phyloP scores from a whole-genome alignment of 2,113 vertebrate genomes.

The Cricetomys ansorgei region DNA sequence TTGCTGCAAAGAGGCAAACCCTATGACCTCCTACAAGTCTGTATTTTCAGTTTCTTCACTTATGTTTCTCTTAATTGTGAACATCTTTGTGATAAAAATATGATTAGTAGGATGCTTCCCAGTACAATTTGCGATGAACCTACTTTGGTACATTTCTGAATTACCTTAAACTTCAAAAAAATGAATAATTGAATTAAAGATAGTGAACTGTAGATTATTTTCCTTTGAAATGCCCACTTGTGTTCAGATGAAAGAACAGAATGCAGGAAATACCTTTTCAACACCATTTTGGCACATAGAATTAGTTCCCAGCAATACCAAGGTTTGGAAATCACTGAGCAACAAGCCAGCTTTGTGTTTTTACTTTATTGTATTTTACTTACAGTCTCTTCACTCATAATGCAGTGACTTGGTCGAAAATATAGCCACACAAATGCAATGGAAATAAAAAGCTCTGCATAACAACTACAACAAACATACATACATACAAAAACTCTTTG shows the following conservation, averaged over 20 bases:
- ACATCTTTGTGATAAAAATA: slow-evolving; percentile 58
- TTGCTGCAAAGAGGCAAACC: slow-evolving; percentile 49
- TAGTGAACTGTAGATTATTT: slow-evolving; percentile 41
- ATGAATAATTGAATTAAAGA: not conserved
- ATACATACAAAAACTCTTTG: no score
- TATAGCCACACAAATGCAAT: not conserved
- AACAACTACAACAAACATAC: no score
- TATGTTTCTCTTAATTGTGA: slow-evolving; percentile 54
- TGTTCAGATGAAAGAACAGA: slow-evolving; percentile 31
- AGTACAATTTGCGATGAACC: not conserved
- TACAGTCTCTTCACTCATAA: not conserved
- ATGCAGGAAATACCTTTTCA: slow-evolving; percentile 20
- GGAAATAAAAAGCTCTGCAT: not conserved
- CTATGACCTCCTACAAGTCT: not conserved
- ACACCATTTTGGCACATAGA: not conserved
- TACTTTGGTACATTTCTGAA: not conserved
- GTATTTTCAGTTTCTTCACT: slow-evolving; percentile 18
- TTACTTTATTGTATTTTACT: not conserved
- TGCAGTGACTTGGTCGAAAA: not conserved
- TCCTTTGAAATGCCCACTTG: slow-evolving; percentile 34
- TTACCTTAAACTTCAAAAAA: not conserved
- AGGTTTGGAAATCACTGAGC: slow-evolving; percentile 28
- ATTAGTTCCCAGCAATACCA: not conserved
- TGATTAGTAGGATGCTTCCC: slow-evolving; percentile 56
- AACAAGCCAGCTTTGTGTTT: not conserved